A percentile compares a stretch with the other conserved stretches of the same genome.
These are phyloP conservation scores for Chelonus insularis DNA, from an alignment of 1,140 invertebrate genomes.

Conservation along the genomic window DNA sequence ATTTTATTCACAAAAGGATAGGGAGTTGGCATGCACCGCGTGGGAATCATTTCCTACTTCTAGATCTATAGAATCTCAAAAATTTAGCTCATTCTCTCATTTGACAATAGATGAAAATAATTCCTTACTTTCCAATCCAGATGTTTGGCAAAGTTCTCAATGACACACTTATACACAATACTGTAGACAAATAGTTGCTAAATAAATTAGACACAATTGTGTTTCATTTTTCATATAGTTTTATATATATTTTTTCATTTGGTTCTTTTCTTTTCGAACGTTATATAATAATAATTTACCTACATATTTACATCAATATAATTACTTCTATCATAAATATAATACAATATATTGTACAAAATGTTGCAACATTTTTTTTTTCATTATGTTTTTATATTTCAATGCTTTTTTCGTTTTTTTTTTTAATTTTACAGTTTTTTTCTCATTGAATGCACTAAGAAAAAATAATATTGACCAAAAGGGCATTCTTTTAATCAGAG, in stretches of 20 bases:
- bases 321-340: constrained; percentile 21
- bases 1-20: too few species aligned
- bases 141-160: too few species aligned
- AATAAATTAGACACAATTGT: background rate
- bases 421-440: too few species aligned
- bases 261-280: background rate
- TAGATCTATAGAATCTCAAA: background rate
- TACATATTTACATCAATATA: constrained; percentile 48
- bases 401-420: background rate
- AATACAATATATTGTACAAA: constrained; percentile 28
- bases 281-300: constrained; percentile 29
- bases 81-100: constrained; percentile 1
- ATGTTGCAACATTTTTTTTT: background rate
- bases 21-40: too few species aligned
- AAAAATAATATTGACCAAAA: too few species aligned
- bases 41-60: too few species aligned
- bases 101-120: too few species aligned
- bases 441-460: too few species aligned
- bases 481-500: too few species aligned
- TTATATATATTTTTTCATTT: background rate
- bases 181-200: background rate
- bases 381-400: background rate
- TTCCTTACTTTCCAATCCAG: too few species aligned
- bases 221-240: background rate
- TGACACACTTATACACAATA: too few species aligned